Evolutionary conservation across 2,113 vertebrate species (phyloP).

Genomic region (Nettapus auritus): DNA sequence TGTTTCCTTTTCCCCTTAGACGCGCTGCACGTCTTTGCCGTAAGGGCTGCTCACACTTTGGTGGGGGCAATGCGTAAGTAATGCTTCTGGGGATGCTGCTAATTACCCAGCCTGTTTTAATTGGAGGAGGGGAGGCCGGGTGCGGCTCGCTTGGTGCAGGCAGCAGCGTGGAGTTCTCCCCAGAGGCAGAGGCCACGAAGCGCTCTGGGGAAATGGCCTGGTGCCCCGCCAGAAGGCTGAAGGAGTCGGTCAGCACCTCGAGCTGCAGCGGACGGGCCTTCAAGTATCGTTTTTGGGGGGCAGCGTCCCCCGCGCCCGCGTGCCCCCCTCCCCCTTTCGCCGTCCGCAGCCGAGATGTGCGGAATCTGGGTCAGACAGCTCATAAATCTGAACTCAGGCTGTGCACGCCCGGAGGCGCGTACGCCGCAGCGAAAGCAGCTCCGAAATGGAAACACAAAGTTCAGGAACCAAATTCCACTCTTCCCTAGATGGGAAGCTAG

Average conservation of each 20-base stretch:
- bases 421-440: not conserved
- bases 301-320: not conserved
- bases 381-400: not conserved
- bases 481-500: not conserved
- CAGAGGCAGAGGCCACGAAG: too few relatives aligned
- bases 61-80: rapidly evolving
- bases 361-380: not conserved
- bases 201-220: rapidly evolving
- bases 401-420: not conserved
- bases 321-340: not conserved
- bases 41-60: rapidly evolving
- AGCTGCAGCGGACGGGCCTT: rapidly evolving
- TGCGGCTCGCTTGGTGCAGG: rapidly evolving
- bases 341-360: not conserved
- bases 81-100: not conserved
- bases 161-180: too few relatives aligned
- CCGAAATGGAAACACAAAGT: not conserved
- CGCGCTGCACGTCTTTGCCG: too few relatives aligned
- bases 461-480: not conserved
- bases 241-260: rapidly evolving
- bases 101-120: rapidly evolving
- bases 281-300: not conserved
- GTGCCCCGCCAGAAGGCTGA: not conserved
- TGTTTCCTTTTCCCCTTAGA: rapidly evolving
- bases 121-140: not conserved